Percentiles rank a stretch among this genome's conserved stretches.
Evolutionary conservation across 2,113 vertebrate genomes (phyloP).

Genomic region (Oxyura jamaicensis): DNA sequence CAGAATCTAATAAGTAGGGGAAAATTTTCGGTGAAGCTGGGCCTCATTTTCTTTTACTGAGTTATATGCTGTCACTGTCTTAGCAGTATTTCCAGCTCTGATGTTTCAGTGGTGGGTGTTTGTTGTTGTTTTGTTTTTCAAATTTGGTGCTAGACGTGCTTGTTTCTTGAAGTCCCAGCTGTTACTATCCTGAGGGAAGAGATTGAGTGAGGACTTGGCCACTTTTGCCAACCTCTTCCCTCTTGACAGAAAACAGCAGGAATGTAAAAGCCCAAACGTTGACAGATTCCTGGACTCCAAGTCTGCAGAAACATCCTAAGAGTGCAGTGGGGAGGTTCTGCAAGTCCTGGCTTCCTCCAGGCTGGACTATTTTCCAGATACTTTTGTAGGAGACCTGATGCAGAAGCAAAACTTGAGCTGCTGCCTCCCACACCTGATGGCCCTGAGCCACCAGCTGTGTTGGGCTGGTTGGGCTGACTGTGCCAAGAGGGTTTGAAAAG

Average conservation of each 20-base stretch:
- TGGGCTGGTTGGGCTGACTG: neutral
- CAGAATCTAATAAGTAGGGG: neutral
- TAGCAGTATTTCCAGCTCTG: neutral
- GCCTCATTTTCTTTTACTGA: neutral
- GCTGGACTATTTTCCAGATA: neutral
- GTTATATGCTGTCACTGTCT: neutral
- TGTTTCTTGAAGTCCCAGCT: neutral
- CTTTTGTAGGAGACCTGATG: neutral
- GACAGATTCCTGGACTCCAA: neutral
- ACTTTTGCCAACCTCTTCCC: neutral
- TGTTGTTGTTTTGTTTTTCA: neutral
- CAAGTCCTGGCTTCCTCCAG: neutral
- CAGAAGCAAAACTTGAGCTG: neutral
- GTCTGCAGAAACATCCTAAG: neutral
- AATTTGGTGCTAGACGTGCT: neutral
- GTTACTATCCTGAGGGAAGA: neutral
- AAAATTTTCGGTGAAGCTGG: neutral
- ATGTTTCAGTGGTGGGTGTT: neutral
- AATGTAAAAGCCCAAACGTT: neutral
- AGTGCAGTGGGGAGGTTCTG: neutral
- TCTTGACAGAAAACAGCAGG: neutral
- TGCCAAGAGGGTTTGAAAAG: neutral
- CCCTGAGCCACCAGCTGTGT: neutral
- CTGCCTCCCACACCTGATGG: neutral
- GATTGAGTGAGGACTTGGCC: neutral